phyloP scores from a whole-genome alignment of 2,888 invertebrate genomes.

The Petrolisthes cinctipes region DNA sequence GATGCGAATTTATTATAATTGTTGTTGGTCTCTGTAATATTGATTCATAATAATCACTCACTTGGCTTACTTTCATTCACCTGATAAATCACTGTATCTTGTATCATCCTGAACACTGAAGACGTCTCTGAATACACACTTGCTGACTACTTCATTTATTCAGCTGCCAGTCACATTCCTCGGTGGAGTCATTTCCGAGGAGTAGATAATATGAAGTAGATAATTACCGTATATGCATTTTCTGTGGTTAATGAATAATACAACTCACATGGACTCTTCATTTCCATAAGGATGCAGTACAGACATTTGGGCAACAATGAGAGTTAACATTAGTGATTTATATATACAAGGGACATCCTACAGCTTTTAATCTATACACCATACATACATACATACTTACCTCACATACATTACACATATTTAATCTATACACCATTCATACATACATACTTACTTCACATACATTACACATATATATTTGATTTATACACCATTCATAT shows the following conservation, averaged over 20 bases:
- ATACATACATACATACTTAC: background rate
- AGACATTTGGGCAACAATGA: background rate
- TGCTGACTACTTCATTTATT: too few relatives aligned
- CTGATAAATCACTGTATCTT: background rate
- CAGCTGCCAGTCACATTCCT: background rate
- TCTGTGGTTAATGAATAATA: background rate
- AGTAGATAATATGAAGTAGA: background rate
- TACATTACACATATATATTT: background rate
- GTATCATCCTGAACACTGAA: too few relatives aligned
- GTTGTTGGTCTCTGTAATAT: background rate
- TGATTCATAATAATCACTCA: background rate
- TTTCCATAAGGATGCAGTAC: background rate
- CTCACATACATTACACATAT: background rate
- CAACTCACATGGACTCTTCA: background rate
- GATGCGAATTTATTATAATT: background rate
- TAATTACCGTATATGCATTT: background rate
- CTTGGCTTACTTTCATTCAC: background rate
- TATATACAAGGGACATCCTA: background rate
- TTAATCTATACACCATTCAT: background rate
- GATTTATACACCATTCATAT: background rate
- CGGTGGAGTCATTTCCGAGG: background rate
- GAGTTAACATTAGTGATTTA: too few relatives aligned
- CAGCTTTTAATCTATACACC: background rate
- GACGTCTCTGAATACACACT: too few relatives aligned
- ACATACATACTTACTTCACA: background rate